Evolutionary conservation across 2,113 vertebrate genomes (phyloP).

Genomic region (Prolemur simus): DNA sequence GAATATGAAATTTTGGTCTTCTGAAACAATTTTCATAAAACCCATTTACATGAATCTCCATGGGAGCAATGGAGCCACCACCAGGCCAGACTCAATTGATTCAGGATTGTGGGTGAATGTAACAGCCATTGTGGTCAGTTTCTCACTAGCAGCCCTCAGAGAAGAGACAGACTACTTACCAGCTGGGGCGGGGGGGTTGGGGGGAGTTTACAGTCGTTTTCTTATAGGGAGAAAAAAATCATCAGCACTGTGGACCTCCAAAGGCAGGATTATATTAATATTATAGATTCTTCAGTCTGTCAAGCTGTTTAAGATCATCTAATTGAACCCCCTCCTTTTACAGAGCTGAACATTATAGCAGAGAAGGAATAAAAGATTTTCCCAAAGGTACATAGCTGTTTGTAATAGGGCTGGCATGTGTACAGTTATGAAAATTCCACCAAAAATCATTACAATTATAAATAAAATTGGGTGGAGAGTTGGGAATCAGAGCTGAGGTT

Average conservation of each 20-base stretch:
- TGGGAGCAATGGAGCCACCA: background rate
- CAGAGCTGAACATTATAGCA: background rate
- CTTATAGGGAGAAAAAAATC: background rate
- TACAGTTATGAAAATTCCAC: background rate
- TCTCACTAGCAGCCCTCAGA: background rate
- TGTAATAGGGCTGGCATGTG: background rate
- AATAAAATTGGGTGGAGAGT: background rate
- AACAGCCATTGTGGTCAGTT: background rate
- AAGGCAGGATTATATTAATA: background rate
- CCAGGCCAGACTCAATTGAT: background rate
- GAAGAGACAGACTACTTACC: background rate
- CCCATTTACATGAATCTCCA: background rate
- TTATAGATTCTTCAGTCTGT: background rate
- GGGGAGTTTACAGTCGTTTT: background rate
- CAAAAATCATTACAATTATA: background rate
- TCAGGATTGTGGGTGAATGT: background rate
- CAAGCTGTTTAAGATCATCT: background rate
- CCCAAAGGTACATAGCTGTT: background rate
- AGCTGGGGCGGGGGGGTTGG: no score
- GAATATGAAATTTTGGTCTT: conserved; percentile 9
- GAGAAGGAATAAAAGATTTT: conserved; percentile 38
- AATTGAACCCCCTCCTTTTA: background rate
- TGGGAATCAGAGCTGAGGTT: background rate
- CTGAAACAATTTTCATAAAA: background rate
- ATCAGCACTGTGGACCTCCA: background rate